Conservation (phyloP, 2,888 invertebrate species). For the Nysson spinosus region DNA sequence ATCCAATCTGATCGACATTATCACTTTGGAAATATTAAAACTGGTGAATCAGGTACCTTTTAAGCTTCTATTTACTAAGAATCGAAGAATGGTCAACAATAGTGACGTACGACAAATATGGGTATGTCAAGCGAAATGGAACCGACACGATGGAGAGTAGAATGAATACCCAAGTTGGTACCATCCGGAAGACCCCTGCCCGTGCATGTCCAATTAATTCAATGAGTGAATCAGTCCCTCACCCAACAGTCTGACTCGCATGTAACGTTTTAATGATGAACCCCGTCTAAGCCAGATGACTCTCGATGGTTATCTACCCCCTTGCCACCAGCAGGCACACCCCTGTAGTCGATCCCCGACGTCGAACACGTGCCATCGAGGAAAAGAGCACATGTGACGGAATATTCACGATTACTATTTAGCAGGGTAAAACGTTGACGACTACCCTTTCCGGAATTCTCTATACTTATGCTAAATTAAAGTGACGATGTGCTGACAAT, state of each 20-base stretch:
- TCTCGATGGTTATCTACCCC: conserved; percentile 76
- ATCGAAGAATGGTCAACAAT: too few species aligned
- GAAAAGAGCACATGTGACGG: conserved; percentile 60
- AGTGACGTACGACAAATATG: neutral
- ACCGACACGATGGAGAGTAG: neutral
- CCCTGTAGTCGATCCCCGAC: conserved; percentile 51
- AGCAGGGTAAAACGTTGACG: conserved; percentile 24
- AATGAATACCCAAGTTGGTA: conserved; percentile 13
- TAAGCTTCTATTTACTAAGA: too few species aligned
- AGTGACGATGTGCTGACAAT: too few species aligned
- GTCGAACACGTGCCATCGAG: conserved; percentile 67
- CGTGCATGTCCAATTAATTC: conserved; percentile 72
- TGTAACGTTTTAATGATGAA: conserved; percentile 72
- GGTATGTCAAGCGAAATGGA: neutral
- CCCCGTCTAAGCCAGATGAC: conserved; percentile 72
- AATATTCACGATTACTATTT: conserved; percentile 55
- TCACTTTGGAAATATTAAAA: too few species aligned
- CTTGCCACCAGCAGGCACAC: conserved; percentile 74
- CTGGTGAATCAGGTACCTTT: too few species aligned
- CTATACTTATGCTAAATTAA: too few species aligned
- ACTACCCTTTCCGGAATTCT: conserved; percentile 18
- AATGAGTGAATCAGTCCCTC: conserved; percentile 72
- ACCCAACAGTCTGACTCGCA: conserved; percentile 40
- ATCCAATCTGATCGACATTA: too few species aligned
- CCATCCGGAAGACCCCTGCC: conserved; percentile 46